Percentiles rank a stretch among this genome's conserved stretches.
Evolutionary conservation across 2,797 vertebrate genomes (phyloP).

Genomic region (Nyctalus aviator): DNA sequence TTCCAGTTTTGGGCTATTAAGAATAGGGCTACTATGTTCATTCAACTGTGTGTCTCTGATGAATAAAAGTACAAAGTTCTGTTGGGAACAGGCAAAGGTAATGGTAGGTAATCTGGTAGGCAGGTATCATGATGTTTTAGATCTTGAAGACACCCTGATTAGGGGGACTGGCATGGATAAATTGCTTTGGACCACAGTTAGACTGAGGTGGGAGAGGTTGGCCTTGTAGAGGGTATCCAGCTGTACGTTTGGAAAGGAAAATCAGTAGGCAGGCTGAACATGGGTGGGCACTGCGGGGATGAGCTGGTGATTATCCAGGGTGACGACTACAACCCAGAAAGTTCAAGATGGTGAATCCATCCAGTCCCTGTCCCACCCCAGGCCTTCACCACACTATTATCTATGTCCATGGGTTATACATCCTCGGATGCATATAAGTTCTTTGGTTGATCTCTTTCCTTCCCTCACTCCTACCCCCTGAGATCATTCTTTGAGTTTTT

Average conservation of each 20-base stretch:
- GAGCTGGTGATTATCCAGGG: not conserved
- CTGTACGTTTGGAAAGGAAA: conserved; percentile 14
- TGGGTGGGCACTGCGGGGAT: not conserved
- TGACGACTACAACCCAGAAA: not conserved
- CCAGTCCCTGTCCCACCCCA: too few relatives aligned
- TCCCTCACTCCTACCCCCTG: too few relatives aligned
- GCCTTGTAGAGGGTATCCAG: not conserved
- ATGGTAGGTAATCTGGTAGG: not conserved
- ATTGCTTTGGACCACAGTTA: not conserved
- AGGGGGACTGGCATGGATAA: not conserved
- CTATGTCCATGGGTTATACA: too few relatives aligned
- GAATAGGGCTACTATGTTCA: not conserved
- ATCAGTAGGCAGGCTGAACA: not conserved
- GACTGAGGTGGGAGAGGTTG: not conserved
- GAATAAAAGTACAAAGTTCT: not conserved
- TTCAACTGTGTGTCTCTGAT: not conserved
- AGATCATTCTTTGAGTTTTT: not conserved
- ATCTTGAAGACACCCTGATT: conserved; percentile 10
- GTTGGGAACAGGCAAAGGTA: not conserved
- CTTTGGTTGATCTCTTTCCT: too few relatives aligned
- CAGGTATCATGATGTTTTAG: not conserved
- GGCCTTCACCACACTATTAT: too few relatives aligned
- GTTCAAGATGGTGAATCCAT: not conserved
- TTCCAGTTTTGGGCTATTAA: not conserved
- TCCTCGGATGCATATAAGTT: too few relatives aligned